These are phyloP conservation scores for Pinctada fucata DNA, from an alignment of 2,888 invertebrate species.

Conservation along the genomic window DNA sequence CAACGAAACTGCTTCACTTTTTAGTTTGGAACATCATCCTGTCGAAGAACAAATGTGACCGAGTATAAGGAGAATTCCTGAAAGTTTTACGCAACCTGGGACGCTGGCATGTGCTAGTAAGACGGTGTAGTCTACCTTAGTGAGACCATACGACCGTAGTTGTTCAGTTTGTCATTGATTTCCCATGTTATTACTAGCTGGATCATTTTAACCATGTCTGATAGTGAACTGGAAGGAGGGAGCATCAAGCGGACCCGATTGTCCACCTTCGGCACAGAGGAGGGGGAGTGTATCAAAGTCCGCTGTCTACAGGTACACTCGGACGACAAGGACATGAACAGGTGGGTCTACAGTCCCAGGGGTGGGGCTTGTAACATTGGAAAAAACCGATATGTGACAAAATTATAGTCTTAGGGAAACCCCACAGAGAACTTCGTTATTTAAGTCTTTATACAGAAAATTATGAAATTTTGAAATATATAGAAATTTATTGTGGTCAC, in stretches of 20 bases:
- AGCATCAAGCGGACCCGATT: conserved; percentile 15
- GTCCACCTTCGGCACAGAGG: conserved; percentile 21
- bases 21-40: background rate
- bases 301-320: conserved; percentile 5
- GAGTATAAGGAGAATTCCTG: background rate
- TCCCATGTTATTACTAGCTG: background rate
- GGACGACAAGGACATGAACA: background rate
- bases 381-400: too few relatives aligned
- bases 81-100: conserved; percentile 2
- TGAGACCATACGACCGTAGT: background rate
- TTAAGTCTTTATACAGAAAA: too few relatives aligned
- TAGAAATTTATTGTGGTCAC: too few relatives aligned
- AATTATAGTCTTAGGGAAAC: too few relatives aligned
- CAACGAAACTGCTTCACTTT: background rate
- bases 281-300: conserved; percentile 8
- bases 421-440: too few relatives aligned
- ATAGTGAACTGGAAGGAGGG: conserved; percentile 25
- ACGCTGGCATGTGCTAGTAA: background rate
- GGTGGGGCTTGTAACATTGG: too few relatives aligned
- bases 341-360: background rate
- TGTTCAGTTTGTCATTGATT: background rate
- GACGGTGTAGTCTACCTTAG: background rate
- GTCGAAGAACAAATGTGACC: background rate
- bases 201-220: conserved; percentile 20
- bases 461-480: too few relatives aligned